Conservation (phyloP, 2,113 vertebrate genomes). For the Fukomys damarensis region DNA sequence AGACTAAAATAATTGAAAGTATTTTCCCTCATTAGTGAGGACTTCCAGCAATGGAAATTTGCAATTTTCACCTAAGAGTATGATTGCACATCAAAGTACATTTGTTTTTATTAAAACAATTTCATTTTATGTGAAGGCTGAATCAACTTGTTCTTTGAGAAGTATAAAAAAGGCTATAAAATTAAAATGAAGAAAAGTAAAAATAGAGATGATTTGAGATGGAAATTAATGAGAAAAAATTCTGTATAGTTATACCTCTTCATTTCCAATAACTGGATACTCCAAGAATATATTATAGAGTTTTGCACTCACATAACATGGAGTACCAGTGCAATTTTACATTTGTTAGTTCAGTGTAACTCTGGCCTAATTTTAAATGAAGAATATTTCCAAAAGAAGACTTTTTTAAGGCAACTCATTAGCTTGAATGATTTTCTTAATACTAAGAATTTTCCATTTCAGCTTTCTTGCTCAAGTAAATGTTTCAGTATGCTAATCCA, state of each 20-base stretch:
- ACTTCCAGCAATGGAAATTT: constrained; percentile 23
- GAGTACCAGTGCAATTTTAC: neutral
- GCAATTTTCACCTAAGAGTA: constrained; percentile 61
- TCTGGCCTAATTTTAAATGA: neutral
- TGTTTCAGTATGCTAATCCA: neutral
- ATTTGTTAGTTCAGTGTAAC: neutral
- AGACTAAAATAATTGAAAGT: constrained; percentile 48
- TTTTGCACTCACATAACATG: neutral
- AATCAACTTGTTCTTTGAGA: constrained; percentile 75
- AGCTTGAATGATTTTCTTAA: neutral
- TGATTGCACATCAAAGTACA: constrained; percentile 61
- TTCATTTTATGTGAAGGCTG: constrained; percentile 74
- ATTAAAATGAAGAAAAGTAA: constrained; percentile 76
- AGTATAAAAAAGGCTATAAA: constrained; percentile 62
- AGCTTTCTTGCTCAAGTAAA: neutral
- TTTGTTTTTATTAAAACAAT: constrained; percentile 80
- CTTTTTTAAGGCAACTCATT: neutral
- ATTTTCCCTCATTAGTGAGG: constrained; percentile 3
- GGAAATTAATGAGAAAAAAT: constrained; percentile 44
- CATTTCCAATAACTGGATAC: neutral
- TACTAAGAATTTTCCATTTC: neutral
- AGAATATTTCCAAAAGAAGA: constrained; percentile 12
- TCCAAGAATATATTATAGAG: neutral
- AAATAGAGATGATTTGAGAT: constrained; percentile 38
- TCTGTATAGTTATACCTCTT: constrained; percentile 64